Conservation (phyloP, 2,113 vertebrate genomes). For the Oreotrochilus melanogaster region DNA sequence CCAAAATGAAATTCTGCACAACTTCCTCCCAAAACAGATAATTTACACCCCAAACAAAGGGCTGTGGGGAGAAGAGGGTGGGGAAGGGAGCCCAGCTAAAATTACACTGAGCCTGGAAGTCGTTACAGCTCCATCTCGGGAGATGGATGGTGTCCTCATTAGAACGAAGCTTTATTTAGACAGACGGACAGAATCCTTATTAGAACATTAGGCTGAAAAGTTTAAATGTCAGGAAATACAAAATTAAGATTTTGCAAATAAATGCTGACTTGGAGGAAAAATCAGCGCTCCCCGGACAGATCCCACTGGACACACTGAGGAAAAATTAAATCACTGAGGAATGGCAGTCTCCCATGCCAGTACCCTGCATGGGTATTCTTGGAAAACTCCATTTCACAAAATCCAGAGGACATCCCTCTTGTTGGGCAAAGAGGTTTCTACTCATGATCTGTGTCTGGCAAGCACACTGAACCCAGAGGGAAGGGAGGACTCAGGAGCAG, state of each 20-base stretch:
- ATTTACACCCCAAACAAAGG: slow-evolving; percentile 59
- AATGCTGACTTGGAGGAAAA: slow-evolving; percentile 34
- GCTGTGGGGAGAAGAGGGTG: background rate
- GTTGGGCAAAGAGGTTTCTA: background rate
- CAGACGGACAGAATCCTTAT: slow-evolving; percentile 37
- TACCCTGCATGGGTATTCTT: background rate
- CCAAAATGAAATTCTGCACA: slow-evolving; percentile 30
- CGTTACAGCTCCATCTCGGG: background rate
- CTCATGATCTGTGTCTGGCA: background rate
- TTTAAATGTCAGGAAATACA: slow-evolving; percentile 60
- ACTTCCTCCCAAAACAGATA: slow-evolving; percentile 35
- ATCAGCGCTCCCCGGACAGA: background rate
- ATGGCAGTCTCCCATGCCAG: background rate
- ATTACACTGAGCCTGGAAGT: slow-evolving; percentile 41
- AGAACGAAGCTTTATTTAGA: slow-evolving; percentile 59
- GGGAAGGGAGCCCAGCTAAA: slow-evolving; percentile 34
- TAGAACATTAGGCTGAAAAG: slow-evolving; percentile 58
- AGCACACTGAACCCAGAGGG: background rate
- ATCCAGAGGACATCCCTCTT: background rate
- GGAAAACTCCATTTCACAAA: background rate
- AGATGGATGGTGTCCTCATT: slow-evolving; percentile 65
- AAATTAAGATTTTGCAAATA: slow-evolving; percentile 62
- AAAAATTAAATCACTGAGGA: background rate
- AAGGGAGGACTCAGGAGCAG: background rate
- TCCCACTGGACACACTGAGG: background rate